A percentile compares a stretch with the other conserved stretches of the same genome.
Evolutionary conservation across 2,888 invertebrate species (phyloP).

Genomic region (Rhingia rostrata): DNA sequence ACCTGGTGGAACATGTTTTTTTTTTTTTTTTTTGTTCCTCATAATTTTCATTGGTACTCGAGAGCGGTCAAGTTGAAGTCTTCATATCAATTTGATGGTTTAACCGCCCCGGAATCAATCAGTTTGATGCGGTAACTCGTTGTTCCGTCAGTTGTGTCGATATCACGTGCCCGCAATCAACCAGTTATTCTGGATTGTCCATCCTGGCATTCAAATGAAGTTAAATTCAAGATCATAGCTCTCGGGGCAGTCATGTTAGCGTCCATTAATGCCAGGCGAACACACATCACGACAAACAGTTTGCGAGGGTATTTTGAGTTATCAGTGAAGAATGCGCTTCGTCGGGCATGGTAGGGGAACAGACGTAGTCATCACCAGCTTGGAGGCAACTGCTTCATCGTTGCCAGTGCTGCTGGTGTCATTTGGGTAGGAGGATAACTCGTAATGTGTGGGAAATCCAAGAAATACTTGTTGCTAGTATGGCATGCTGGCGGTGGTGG

Average conservation of each 20-base stretch:
- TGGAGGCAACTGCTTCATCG: constrained; percentile 24
- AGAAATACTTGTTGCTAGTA: constrained; percentile 31
- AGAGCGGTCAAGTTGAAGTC: constrained; percentile 20
- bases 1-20: background rate
- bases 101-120: constrained; percentile 6
- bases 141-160: constrained; percentile 10
- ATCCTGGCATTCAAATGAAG: background rate
- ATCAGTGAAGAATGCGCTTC: constrained; percentile 48
- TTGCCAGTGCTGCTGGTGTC: constrained; percentile 34
- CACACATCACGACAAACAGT: constrained; percentile 26
- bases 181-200: constrained; percentile 38
- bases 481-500: background rate
- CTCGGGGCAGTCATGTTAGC: constrained; percentile 2
- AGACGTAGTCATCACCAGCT: constrained; percentile 21
- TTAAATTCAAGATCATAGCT: constrained; percentile 36
- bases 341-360: background rate
- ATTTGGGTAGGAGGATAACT: constrained; percentile 40
- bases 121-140: constrained; percentile 18
- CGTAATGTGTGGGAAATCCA: constrained; percentile 54
- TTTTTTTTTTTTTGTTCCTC: background rate
- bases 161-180: constrained; percentile 29
- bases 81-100: constrained; percentile 15
- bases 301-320: constrained; percentile 15
- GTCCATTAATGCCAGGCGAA: constrained; percentile 26
- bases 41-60: background rate